phyloP scores from a whole-genome alignment of 2,113 vertebrate species.

The Myotis lucifugus region DNA sequence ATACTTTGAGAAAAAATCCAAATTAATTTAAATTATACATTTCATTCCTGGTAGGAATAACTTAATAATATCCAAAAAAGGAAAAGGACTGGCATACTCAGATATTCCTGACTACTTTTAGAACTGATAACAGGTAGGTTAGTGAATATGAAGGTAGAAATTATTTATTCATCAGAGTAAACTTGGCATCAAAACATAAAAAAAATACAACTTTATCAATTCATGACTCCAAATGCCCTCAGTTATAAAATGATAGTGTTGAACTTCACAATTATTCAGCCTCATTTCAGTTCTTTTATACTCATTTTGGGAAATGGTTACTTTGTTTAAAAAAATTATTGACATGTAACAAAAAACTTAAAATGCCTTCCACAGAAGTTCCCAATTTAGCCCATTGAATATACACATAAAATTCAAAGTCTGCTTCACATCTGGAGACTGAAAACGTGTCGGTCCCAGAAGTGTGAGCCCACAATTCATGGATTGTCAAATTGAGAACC shows the following conservation, averaged over 20 bases:
- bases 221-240: neutral
- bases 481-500: constrained; percentile 19
- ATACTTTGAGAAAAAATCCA: neutral
- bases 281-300: constrained; percentile 24
- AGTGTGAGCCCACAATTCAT: neutral
- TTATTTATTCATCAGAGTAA: neutral
- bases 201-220: neutral
- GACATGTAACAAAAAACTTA: neutral
- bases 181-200: neutral
- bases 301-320: neutral
- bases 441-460: neutral
- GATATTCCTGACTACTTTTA: neutral
- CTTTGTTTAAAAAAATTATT: constrained; percentile 27
- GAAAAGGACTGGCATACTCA: neutral
- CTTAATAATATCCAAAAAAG: neutral
- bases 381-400: constrained; percentile 13
- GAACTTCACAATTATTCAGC: neutral
- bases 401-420: constrained; percentile 1
- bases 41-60: neutral
- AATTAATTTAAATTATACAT: neutral
- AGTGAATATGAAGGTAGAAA: neutral
- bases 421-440: constrained; percentile 18
- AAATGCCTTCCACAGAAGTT: neutral
- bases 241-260: neutral
- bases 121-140: neutral